Percentiles rank a stretch among this genome's conserved stretches.
Evolutionary conservation across 1,140 invertebrate genomes (phyloP).

Genomic region (Akabosia matsudoensis): DNA sequence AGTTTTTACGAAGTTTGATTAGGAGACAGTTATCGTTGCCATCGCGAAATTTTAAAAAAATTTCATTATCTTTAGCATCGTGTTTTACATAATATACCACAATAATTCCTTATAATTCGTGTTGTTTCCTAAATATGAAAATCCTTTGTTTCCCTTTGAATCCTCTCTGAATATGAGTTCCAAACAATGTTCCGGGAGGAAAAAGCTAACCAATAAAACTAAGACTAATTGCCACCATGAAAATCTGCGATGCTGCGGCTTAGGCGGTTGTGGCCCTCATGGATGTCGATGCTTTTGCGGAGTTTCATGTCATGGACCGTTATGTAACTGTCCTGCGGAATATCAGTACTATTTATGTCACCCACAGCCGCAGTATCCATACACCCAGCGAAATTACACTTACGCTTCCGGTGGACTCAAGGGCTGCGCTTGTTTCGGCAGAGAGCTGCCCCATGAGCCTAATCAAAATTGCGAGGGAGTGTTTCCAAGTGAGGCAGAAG

Average conservation of each 20-base stretch:
- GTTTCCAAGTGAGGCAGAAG: too few species aligned
- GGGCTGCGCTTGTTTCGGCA: neutral
- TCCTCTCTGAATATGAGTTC: too few species aligned
- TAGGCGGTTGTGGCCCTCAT: neutral
- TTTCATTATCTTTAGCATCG: too few species aligned
- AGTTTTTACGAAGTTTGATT: too few species aligned
- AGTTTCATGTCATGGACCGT: neutral
- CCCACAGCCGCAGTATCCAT: slow-evolving; percentile 3
- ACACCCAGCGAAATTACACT: neutral
- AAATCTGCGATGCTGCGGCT: neutral
- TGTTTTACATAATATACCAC: too few species aligned
- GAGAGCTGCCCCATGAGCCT: neutral
- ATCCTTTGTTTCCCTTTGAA: too few species aligned
- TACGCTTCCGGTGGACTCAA: neutral
- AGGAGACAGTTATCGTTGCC: too few species aligned
- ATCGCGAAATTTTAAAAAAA: too few species aligned
- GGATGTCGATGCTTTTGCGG: neutral
- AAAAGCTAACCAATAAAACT: too few species aligned
- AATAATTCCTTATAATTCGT: too few species aligned
- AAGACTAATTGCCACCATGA: neutral
- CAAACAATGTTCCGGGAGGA: too few species aligned
- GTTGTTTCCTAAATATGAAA: too few species aligned
- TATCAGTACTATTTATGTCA: neutral
- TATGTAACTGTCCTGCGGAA: neutral
- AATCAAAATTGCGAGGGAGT: neutral